A percentile compares a stretch with the other conserved stretches of the same genome.
phyloP scores from a whole-genome alignment of 2,113 vertebrate genomes.

The Neogobius melanostomus region DNA sequence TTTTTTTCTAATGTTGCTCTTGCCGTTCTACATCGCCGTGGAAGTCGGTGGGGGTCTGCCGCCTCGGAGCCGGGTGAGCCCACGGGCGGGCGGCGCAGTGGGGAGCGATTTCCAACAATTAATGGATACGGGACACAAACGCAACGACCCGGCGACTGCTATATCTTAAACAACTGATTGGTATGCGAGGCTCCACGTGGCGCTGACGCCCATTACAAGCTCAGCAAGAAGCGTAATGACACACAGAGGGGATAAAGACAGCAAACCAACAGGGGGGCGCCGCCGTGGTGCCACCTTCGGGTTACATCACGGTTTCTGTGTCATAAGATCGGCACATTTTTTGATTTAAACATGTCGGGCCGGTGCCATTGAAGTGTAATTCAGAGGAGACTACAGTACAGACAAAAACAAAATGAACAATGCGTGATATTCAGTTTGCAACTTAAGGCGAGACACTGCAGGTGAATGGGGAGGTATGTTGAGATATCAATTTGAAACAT shows the following conservation, averaged over 20 bases:
- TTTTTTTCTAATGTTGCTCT: constrained; percentile 9
- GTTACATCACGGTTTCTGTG: constrained; percentile 9
- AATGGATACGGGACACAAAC: constrained; percentile 31
- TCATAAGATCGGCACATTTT: no score
- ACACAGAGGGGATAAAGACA: constrained; percentile 46
- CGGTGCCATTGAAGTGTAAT: no score
- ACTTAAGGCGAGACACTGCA: no score
- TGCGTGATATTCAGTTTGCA: no score
- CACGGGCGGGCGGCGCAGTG: background rate
- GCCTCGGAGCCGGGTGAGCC: constrained; percentile 9
- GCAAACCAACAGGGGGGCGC: constrained; percentile 27
- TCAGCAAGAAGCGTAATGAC: constrained; percentile 31
- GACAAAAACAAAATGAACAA: no score
- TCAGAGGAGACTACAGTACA: no score
- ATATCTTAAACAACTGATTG: constrained; percentile 38
- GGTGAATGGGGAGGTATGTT: no score
- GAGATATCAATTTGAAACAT: no score
- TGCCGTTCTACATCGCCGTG: constrained; percentile 24
- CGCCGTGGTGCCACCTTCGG: constrained; percentile 5
- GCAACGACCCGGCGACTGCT: constrained; percentile 16
- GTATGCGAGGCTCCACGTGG: constrained; percentile 26
- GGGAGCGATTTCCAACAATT: constrained; percentile 25
- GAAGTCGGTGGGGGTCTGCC: constrained; percentile 33
- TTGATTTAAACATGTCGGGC: no score
- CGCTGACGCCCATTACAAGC: constrained; percentile 33